These are phyloP conservation scores for Fistularia tabacaria DNA, from an alignment of 2,797 vertebrate genomes.

Conservation along the genomic window DNA sequence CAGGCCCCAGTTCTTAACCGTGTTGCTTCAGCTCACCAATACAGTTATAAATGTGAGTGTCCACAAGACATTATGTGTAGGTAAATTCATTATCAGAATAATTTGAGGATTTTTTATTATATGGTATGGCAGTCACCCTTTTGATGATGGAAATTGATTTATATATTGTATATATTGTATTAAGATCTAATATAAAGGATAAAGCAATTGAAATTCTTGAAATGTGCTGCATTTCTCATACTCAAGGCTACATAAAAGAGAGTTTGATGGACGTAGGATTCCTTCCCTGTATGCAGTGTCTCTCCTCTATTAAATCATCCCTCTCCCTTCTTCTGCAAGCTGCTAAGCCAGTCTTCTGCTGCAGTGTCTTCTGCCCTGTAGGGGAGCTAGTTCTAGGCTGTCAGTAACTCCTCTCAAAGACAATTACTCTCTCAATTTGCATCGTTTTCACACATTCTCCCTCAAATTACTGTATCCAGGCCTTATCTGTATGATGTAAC, in stretches of 20 bases:
- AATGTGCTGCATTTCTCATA: constrained; percentile 8
- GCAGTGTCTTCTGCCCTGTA: constrained; percentile 33
- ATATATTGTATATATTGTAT: too few species aligned
- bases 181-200: too few species aligned
- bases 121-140: too few species aligned
- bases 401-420: constrained; percentile 37
- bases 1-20: constrained; percentile 10
- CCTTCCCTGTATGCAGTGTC: constrained; percentile 17
- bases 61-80: not conserved
- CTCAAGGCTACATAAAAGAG: constrained; percentile 23
- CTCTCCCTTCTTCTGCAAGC: constrained; percentile 19
- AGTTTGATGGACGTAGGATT: constrained; percentile 23
- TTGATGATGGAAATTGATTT: too few species aligned
- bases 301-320: constrained; percentile 34
- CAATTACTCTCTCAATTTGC: constrained; percentile 24
- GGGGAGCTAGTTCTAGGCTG: constrained; percentile 33
- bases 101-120: too few species aligned
- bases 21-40: constrained; percentile 2
- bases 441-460: constrained; percentile 22
- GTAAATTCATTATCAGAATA: too few species aligned
- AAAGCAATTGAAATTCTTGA: constrained; percentile 4
- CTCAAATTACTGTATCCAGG: not conserved
- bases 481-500: not conserved
- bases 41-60: constrained; percentile 5
- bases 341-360: constrained; percentile 30